Evolutionary conservation across 2,113 vertebrate genomes (phyloP).

Genomic region (Chloroceryle aenea): DNA sequence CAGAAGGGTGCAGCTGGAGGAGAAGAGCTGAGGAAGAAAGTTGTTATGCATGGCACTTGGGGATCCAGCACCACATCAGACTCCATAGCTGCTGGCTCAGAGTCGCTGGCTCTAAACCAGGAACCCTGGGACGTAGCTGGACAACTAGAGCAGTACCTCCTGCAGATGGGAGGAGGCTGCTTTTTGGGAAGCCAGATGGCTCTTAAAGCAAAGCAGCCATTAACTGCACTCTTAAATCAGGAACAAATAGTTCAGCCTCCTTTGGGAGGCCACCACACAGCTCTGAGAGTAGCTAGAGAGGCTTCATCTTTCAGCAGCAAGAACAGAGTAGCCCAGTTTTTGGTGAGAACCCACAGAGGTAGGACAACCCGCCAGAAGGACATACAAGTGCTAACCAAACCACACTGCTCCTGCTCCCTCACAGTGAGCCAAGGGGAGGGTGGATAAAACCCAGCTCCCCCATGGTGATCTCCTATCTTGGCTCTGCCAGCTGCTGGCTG

Average conservation of each 20-base stretch:
- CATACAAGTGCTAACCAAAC: not conserved
- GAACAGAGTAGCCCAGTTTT: not conserved
- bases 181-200: not conserved
- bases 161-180: not conserved
- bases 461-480: accelerated
- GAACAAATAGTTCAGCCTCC: not conserved
- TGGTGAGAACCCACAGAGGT: not conserved
- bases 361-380: not conserved
- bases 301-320: not conserved
- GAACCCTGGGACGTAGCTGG: not conserved
- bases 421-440: not conserved
- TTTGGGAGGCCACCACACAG: not conserved
- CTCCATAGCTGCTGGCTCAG: not conserved
- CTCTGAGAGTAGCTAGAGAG: not conserved
- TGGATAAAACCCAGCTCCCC: not conserved
- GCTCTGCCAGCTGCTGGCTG: not conserved
- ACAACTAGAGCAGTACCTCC: not conserved
- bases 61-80: not conserved
- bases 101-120: not conserved
- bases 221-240: not conserved
- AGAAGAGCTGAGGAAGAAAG: not conserved
- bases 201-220: not conserved
- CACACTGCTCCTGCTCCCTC: not conserved
- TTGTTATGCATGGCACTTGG: not conserved
- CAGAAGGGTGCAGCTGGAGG: not conserved